Base-by-base conservation (phyloP, 2,113 vertebrate species). In the Malurus cyaneus region DNA sequence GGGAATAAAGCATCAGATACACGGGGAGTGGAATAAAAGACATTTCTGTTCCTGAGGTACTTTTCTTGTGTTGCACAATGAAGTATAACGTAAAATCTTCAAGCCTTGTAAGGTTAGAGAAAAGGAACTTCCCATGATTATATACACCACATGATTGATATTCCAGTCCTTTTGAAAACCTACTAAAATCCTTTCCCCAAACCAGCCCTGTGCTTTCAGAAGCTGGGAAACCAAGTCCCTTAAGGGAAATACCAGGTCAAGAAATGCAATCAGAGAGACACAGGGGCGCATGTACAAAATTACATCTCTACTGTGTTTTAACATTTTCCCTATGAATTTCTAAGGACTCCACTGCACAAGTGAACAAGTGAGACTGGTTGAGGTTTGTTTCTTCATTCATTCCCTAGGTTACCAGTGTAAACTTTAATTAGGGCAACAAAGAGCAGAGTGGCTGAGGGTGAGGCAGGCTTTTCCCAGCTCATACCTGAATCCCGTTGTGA, bases 1-100 rank as follows among this genome's bases (percentile, higher is more conserved):
- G 86, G 86, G 86, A 94, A 92, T 94, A 93, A 97, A 71, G 73
- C 77, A 95, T 94, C 77, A 82, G 83, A 87, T 96, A 94, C 86
- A 97, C 91, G 88, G 94, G 71, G 71, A 91, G 80, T 70, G 67
- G 73, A 96, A 85, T 92, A 94, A 95, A 94, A 94, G 76, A 42
- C 89, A 88, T 91, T 96, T 96, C 44, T 80, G 72, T 93, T 84
- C 72, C 44, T 61, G 77, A 88, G 95, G 79, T 88, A 86, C 95
- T 97, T 93, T 82, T 71, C 88, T 84, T 80, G 76, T 86, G 70
- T 93, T 96, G 76, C 74, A 81, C 87, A 92, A 89, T 65, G 73
- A 77, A 76, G 82, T 91, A 91, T 78, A 95, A 36, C 71, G 77
- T 88, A 67, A 92, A 93, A 91, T 88, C 80, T 92, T 83, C 84